Conservation (phyloP, 1,140 invertebrate species). For the Cyrtorhinus lividipennis region DNA sequence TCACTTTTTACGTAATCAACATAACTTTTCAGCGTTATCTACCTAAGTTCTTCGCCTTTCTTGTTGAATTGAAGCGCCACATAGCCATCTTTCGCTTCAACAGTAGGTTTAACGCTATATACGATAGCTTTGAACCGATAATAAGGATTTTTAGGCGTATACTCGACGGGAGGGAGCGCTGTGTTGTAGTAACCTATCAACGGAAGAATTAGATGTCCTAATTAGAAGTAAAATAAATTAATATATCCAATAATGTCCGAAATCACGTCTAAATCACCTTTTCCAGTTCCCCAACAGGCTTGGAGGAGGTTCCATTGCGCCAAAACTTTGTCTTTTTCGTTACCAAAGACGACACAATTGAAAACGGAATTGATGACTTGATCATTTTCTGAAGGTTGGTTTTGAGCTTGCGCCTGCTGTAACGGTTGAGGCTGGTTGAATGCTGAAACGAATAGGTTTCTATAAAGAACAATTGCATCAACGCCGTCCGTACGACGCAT, state of each 20-base stretch:
- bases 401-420: conserved; percentile 30
- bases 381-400: conserved; percentile 35
- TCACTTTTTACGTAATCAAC: too few species aligned
- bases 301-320: conserved; percentile 89
- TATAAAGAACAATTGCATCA: too few species aligned
- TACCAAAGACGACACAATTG: conserved; percentile 74
- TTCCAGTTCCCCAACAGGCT: conserved; percentile 79
- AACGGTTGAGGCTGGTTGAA: conserved; percentile 26
- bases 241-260: too few species aligned
- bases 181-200: conserved; percentile 58
- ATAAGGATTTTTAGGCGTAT: conserved; percentile 76
- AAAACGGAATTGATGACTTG: conserved; percentile 62
- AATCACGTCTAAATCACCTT: too few species aligned
- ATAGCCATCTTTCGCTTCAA: conserved; percentile 73
- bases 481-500: too few species aligned
- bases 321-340: conserved; percentile 80
- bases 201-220: too few species aligned
- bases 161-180: conserved; percentile 55
- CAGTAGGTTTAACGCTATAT: conserved; percentile 66
- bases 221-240: background rate
- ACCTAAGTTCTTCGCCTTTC: conserved; percentile 57
- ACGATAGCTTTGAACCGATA: conserved; percentile 87
- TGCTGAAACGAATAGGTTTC: conserved; percentile 20
- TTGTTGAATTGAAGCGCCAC: conserved; percentile 72
- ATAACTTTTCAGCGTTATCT: too few species aligned